Evolutionary conservation across 2,888 invertebrate genomes (phyloP), one percentile per base, ranked within the genome.

Genomic region (Allygus modestus): DNA sequence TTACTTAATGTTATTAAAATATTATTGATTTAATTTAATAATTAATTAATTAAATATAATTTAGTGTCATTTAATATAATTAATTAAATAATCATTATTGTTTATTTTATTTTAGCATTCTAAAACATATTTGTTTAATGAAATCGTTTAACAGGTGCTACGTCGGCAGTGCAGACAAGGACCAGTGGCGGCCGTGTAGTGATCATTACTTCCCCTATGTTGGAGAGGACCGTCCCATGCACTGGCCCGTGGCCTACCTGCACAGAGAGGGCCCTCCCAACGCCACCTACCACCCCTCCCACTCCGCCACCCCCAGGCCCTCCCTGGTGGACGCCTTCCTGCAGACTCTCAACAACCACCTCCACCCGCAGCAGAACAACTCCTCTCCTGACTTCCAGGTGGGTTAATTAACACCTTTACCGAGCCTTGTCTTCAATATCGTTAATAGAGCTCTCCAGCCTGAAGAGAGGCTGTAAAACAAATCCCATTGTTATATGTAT

Each of bases 161-260:
- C 90, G 97, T 97, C 7, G 97, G 97, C 17, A 93, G 94, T 1
- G 92, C 92, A 1, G 92, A 92, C n/a, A 87, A 87, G 12, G 95
- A 96, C 84, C 97, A 97, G 89, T 97, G 97, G 97, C 92, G 97
- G 11, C 96, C 96, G 9, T 97, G 97, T 90, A 97, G 95, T 88
- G 96, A 97, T 88, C 94, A 94, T 69, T 97, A 96, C 89, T 95
- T 94, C 87, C 96, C 96, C 0, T 86, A 87, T 84, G 23, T 79
- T 87, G 90, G 91, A 54, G 65, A 43, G 88, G 90, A 84, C 89
- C 91, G 15, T 89, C 90, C 82, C 89, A 90, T 81, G 84, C 91
- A 81, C 89, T 97, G 96, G 96, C 96, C 96, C 0, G 94, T 97
- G 23, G 95, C 96, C 0, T 97, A 96, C 89, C 92, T 97, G 0